phyloP scores from a whole-genome alignment of 1,140 invertebrate species.

The Melipona quadrifasciata region DNA sequence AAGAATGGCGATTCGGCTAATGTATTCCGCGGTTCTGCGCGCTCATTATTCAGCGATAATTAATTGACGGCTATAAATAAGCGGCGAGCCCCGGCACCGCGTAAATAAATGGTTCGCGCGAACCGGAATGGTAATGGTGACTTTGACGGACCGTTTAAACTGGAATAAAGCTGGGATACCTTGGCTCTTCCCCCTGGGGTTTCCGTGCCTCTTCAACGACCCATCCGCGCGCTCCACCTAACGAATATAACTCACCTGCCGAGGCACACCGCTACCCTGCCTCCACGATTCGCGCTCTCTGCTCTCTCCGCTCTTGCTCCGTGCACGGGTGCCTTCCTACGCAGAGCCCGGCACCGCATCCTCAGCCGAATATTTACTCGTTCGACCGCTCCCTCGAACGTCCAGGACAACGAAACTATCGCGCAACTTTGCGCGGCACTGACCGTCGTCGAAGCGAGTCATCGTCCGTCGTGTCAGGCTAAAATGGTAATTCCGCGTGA shows the following conservation, averaged over 20 bases:
- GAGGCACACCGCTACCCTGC: background rate
- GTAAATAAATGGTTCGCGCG: slow-evolving; percentile 80
- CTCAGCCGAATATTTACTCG: slow-evolving; percentile 45
- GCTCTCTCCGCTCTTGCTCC: background rate
- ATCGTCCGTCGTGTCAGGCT: no score
- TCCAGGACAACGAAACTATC: background rate
- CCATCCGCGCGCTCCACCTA: slow-evolving; percentile 54
- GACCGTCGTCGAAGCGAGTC: no score
- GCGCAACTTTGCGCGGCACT: no score
- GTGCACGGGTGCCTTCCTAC: no score
- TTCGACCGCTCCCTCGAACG: slow-evolving; percentile 30
- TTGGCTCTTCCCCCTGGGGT: slow-evolving; percentile 67
- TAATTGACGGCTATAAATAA: slow-evolving; percentile 81
- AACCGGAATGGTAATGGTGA: slow-evolving; percentile 81
- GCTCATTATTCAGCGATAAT: slow-evolving; percentile 81
- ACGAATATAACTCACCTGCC: slow-evolving; percentile 79
- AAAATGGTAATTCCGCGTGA: no score
- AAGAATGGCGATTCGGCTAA: slow-evolving; percentile 79
- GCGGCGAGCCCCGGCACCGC: slow-evolving; percentile 72
- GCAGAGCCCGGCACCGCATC: no score
- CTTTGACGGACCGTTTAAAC: slow-evolving; percentile 81
- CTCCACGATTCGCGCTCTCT: slow-evolving; percentile 16
- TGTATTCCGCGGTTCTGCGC: slow-evolving; percentile 77
- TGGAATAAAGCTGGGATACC: slow-evolving; percentile 78
- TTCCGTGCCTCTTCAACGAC: slow-evolving; percentile 44